These are phyloP conservation scores for Xylota segnis DNA, from an alignment of 2,888 invertebrate genomes.

Conservation along the genomic window DNA sequence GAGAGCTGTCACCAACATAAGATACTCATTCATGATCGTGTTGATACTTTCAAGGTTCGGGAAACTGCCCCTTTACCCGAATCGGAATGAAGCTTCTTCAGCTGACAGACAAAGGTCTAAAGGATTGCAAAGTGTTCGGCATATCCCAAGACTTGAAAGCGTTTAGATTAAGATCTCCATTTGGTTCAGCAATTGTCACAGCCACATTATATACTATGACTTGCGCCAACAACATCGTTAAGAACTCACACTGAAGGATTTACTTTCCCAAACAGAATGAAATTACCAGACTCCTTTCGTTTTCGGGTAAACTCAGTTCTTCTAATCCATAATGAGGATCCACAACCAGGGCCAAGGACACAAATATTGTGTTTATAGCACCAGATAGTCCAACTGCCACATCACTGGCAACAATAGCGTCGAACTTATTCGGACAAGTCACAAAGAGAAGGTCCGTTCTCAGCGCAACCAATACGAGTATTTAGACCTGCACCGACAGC, in stretches of 20 bases:
- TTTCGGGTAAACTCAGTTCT: constrained; percentile 97
- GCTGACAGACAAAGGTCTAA: constrained; percentile 92
- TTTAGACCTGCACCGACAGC: constrained; percentile 99
- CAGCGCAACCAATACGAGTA: constrained; percentile 97
- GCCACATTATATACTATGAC: constrained; percentile 99
- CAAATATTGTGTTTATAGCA: constrained; percentile 95
- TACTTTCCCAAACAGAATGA: constrained; percentile 99
- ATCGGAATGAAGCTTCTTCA: constrained; percentile 93
- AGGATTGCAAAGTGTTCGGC: constrained; percentile 95
- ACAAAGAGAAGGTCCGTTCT: constrained; percentile 97
- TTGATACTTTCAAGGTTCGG: constrained; percentile 91
- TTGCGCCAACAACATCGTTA: constrained; percentile 98
- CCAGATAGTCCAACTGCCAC: constrained; percentile 98
- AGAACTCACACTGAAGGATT: constrained; percentile 99
- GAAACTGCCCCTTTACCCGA: constrained; percentile 92
- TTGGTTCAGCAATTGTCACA: constrained; percentile 95
- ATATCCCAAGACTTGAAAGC: constrained; percentile 99
- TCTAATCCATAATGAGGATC: constrained; percentile 98
- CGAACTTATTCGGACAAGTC: constrained; percentile 98
- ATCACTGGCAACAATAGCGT: constrained; percentile 97
- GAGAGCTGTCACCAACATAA: constrained; percentile 99
- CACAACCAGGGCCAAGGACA: constrained; percentile 97
- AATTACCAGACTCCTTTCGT: constrained; percentile 99
- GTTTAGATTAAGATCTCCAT: constrained; percentile 99
- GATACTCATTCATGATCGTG: constrained; percentile 94